Conservation (phyloP, 2,797 vertebrate genomes). For the Nannoperca australis region DNA sequence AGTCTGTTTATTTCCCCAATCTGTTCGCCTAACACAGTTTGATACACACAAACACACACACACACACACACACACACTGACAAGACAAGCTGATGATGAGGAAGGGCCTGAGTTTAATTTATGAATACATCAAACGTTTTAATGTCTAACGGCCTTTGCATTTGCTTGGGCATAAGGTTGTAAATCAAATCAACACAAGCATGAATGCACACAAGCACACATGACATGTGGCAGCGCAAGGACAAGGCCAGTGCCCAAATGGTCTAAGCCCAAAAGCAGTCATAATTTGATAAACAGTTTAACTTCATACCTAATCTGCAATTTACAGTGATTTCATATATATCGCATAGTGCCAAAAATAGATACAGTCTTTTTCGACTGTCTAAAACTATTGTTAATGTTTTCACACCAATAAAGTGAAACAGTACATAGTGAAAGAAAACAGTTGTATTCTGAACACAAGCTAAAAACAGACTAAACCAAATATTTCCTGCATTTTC, state of each 20-base stretch:
- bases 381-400: background rate
- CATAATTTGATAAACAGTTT: background rate
- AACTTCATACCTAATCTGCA: background rate
- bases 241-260: constrained; percentile 5
- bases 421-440: background rate
- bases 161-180: constrained; percentile 19
- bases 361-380: background rate
- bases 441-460: background rate
- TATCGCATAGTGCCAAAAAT: background rate
- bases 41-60: constrained; percentile 30
- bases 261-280: background rate
- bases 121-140: constrained; percentile 56
- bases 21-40: background rate
- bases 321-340: background rate
- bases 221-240: constrained; percentile 26
- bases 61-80: constrained; percentile 22
- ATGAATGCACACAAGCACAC: background rate
- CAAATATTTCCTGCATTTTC: constrained; percentile 28
- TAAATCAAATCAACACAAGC: constrained; percentile 44
- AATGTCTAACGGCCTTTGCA: constrained; percentile 26
- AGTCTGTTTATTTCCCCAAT: constrained; percentile 21
- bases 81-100: constrained; percentile 58
- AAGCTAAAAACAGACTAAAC: background rate
- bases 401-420: background rate
- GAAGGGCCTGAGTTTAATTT: constrained; percentile 52